Evolutionary conservation across 2,797 vertebrate species (phyloP), one percentile per base, ranked within the genome.

Genomic region (Xenopus petersii): DNA sequence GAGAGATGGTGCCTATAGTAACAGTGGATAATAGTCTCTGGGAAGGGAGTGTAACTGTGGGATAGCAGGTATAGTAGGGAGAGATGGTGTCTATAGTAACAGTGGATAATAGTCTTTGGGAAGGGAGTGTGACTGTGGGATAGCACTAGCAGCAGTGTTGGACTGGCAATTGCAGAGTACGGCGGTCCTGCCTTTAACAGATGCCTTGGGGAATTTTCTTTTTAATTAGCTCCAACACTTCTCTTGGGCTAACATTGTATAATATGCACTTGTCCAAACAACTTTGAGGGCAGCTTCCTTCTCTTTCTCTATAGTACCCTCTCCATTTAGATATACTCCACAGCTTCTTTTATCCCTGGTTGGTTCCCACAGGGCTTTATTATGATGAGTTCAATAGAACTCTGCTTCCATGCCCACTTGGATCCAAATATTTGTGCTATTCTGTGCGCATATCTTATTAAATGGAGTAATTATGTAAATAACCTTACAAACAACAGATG

Each of bases 351-450:
- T 85, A 83, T 83, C 67, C 66, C 55, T 80, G 59, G 80, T 84
- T 76, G 55, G 85, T 88, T 91, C 89, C 87, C 85, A 88, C 85
- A 82, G 85, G 67, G 83, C 80, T 84, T 81, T 84, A 86, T 85
- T 87, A 83, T 82, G 81, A 83, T 83, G 81, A 79, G 82, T 87
- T 85, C 85, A 80, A 80, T 84, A 79, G 56, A 78, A 77, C 55
- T 71, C 80, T 73, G 82, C 82, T 85, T 81, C 86, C 80, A 68
- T 81, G 82, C 62, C 81, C 51, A 72, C 85, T 87, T 83, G 85
- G 86, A 84, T 88, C 85, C 84, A 88, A 89, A 88, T 89, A 87
- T 89, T 88, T 88, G 83, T 77, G 80, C 84, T 84, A 84, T 87
- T 89, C 86, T 86, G 60, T 61, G 79, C 74, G 79, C 83, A 84